These are phyloP conservation scores for Anas capensis DNA, from an alignment of 2,797 vertebrate species.

Conservation along the genomic window DNA sequence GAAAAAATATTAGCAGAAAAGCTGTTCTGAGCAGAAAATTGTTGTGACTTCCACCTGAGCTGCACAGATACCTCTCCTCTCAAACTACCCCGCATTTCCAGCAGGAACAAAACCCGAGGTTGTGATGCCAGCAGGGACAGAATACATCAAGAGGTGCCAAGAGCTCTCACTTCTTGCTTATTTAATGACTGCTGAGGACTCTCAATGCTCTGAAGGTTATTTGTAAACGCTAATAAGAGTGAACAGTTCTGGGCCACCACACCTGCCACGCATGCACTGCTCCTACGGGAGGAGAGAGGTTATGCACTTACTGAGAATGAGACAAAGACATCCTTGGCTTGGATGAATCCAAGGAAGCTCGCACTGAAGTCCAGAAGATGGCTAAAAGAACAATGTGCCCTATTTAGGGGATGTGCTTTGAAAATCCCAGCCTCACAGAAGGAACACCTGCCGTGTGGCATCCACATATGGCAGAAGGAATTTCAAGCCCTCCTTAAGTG, in stretches of 20 bases:
- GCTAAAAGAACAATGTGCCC: background rate
- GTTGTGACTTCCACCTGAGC: background rate
- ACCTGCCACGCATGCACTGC: fast-evolving
- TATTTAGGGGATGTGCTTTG: fast-evolving
- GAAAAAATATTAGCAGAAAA: background rate
- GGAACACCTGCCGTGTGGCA: background rate
- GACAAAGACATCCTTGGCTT: background rate
- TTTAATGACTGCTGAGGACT: background rate
- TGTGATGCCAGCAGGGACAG: background rate
- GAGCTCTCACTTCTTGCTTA: background rate
- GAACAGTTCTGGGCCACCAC: background rate
- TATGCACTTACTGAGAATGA: fast-evolving
- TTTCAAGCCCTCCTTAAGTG: background rate
- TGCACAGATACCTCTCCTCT: background rate
- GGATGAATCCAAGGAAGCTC: background rate
- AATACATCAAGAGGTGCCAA: background rate
- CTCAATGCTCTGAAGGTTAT: background rate
- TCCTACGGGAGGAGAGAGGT: background rate
- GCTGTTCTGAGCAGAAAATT: background rate
- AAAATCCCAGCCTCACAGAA: background rate
- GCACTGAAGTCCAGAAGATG: background rate
- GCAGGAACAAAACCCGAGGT: background rate
- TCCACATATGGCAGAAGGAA: background rate
- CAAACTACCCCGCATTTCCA: background rate
- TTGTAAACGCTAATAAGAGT: background rate